Evolutionary conservation across 2,888 invertebrate genomes (phyloP).

Genomic region (Tridacna gigas): DNA sequence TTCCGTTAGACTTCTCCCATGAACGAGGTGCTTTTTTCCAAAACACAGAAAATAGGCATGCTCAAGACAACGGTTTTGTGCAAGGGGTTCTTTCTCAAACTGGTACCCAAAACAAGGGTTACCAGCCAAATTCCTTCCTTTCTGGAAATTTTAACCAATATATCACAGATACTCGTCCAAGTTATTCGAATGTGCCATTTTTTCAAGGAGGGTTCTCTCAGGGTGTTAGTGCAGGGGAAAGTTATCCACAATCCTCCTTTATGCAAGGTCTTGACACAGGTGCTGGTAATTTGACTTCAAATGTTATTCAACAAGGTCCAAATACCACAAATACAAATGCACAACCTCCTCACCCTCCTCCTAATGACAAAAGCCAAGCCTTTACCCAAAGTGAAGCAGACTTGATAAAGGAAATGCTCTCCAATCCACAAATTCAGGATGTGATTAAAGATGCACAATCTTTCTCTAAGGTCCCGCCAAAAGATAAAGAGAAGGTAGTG

Average conservation of each 20-base stretch:
- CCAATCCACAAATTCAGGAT: conserved; percentile 46
- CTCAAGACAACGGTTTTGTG: conserved; percentile 48
- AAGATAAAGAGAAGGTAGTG: conserved; percentile 34
- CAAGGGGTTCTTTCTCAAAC: conserved; percentile 52
- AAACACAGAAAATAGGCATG: conserved; percentile 25
- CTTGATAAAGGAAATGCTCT: conserved; percentile 57
- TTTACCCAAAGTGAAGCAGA: conserved; percentile 56
- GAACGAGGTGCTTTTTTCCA: conserved; percentile 52
- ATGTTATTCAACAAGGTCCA: neutral
- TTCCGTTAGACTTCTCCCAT: conserved; percentile 58
- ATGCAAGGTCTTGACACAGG: conserved; percentile 43
- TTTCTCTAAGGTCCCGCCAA: conserved; percentile 10
- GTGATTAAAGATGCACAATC: conserved; percentile 31
- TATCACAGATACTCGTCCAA: conserved; percentile 39
- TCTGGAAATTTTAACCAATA: conserved; percentile 50
- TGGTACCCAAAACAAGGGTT: conserved; percentile 46
- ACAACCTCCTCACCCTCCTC: neutral
- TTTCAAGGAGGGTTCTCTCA: conserved; percentile 62
- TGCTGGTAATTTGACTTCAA: conserved; percentile 21
- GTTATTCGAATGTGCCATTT: conserved; percentile 41
- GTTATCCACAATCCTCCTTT: conserved; percentile 49
- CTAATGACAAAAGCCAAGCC: conserved; percentile 33
- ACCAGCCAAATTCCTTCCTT: conserved; percentile 48
- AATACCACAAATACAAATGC: conserved; percentile 1
- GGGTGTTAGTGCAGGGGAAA: conserved; percentile 40